A percentile compares a stretch with the other conserved stretches of the same genome.
phyloP scores from a whole-genome alignment of 2,113 vertebrate genomes.

The Psettodes erumei region DNA sequence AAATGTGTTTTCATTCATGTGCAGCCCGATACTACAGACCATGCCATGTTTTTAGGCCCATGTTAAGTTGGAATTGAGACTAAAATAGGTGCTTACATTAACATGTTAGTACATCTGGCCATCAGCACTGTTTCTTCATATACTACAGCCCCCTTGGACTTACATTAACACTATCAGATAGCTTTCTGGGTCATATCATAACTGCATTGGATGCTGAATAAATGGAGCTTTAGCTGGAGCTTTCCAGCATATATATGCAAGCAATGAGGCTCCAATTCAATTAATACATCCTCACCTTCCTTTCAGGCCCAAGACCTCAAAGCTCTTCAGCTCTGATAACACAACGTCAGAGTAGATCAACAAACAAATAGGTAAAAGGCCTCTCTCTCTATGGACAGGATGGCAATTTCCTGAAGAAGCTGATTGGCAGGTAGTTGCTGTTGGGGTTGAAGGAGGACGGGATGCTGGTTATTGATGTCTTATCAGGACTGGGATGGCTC shows the following conservation, averaged over 20 bases:
- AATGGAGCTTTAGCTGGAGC: conserved; percentile 5
- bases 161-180: conserved; percentile 34
- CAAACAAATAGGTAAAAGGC: conserved; percentile 25
- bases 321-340: conserved; percentile 41
- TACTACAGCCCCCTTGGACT: conserved; percentile 15
- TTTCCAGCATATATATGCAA: conserved; percentile 19
- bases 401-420: conserved; percentile 70
- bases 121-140: neutral
- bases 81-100: too few relatives aligned
- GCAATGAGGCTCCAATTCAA: conserved; percentile 14
- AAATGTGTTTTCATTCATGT: too few relatives aligned
- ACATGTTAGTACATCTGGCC: too few relatives aligned
- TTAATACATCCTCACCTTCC: conserved; percentile 37
- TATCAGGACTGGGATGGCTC: conserved; percentile 59
- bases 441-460: conserved; percentile 39
- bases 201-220: neutral
- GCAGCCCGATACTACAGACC: too few relatives aligned
- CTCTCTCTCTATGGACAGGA: conserved; percentile 41
- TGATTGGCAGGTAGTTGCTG: conserved; percentile 48
- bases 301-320: conserved; percentile 40
- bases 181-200: conserved; percentile 27
- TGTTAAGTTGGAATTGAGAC: too few relatives aligned
- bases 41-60: too few relatives aligned
- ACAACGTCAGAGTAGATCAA: conserved; percentile 43
- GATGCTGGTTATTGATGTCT: conserved; percentile 69